Evolutionary conservation across 1,140 invertebrate genomes (phyloP), one percentile per base, ranked within the genome.

Genomic region (Vanessa tameamea): DNA sequence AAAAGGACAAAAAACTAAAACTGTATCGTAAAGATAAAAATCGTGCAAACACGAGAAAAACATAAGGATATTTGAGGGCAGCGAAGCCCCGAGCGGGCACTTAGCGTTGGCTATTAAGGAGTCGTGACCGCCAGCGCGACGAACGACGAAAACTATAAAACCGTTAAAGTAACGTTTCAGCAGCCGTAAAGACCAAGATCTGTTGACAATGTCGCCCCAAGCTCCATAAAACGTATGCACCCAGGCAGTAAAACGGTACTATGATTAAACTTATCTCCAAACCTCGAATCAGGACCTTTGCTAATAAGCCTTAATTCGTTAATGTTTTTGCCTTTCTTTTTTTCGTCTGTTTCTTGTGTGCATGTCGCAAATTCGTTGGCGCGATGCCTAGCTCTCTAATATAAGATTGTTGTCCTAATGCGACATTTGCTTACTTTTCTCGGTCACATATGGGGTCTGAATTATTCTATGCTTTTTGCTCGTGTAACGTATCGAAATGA

Each of bases 91-190:
- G 87, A 84, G 88, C 88, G 88, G 86, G 89, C 88, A 92, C 90
- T 92, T 91, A 92, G 90, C 87, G 87, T 73, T 67, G 82, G 84
- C 89, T 90, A 92, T 92, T 91, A 92, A 87, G 88, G 83, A 81
- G 82, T 75, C 80, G 88, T 86, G 87, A 88, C 87, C 89, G 88
- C 84, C 84, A 84, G 85, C 80, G 83, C 83, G 86, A 84, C 86
- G 86, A 87, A 88, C 89, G 90, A 87, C 88, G 84, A 89, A 90
- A 90, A 90, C 90, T 92, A 92, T 92, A 92, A 92, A 92, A 92
- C 88, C 87, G 88, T 92, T 92, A 92, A 92, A 92, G 88, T 85
- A 91, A 88, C 89, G 87, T 92, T 91, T 90, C 88, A 91, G 87
- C 88, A 89, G 88, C 88, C 80, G 89, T 92, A 91, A 92, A 92